A percentile compares a stretch with the other conserved stretches of the same genome.
Evolutionary conservation across 2,797 vertebrate genomes (phyloP).

Genomic region (Leucoraja ocellata): DNA sequence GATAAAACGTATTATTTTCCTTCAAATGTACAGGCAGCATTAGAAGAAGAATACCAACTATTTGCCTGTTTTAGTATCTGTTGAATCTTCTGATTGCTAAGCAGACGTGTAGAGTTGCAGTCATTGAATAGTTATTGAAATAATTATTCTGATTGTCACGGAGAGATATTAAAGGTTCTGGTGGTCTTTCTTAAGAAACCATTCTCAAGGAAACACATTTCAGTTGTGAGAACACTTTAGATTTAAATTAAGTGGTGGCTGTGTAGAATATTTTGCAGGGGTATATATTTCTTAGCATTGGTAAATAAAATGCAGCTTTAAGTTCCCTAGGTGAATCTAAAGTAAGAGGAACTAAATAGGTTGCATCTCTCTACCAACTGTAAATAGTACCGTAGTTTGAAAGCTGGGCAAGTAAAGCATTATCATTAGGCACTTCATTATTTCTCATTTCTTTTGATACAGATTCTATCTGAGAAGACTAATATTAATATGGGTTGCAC

Average conservation of each 20-base stretch:
- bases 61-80: neutral
- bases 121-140: neutral
- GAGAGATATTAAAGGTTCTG: neutral
- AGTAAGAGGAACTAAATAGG: too few species aligned
- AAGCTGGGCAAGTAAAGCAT: neutral
- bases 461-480: neutral
- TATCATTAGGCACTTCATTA: neutral
- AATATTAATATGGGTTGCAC: neutral
- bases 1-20: neutral
- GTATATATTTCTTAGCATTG: neutral
- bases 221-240: neutral
- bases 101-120: neutral
- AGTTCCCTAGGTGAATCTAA: neutral
- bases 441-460: constrained; percentile 1
- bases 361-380: neutral
- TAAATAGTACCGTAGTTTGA: neutral
- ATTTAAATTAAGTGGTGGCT: neutral
- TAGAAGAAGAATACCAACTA: neutral
- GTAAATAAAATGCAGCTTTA: neutral
- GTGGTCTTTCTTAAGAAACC: neutral
- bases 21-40: neutral
- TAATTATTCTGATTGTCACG: neutral
- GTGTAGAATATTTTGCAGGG: neutral
- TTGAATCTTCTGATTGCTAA: too few species aligned
- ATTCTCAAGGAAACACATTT: neutral